Evolutionary conservation across 2,888 invertebrate genomes (phyloP), one percentile per base, ranked within the genome.

Genomic region (Lymantria dispar): DNA sequence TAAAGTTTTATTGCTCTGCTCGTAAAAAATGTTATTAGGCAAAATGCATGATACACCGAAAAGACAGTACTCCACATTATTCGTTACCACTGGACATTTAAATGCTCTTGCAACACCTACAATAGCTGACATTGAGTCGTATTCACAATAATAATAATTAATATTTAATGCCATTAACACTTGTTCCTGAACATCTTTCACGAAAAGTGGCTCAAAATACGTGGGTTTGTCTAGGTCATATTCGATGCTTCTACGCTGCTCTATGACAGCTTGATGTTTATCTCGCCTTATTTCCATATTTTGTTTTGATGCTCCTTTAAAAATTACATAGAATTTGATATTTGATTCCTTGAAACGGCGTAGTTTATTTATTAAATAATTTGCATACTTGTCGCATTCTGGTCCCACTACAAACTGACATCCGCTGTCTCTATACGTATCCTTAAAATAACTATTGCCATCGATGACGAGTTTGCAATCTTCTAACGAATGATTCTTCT

Each of bases 21-120:
- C 39, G n/a, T 43, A 29, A 14, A 43, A 12, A 8, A 66, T 15
- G 11, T 53, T 54, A 36, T 54, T 45, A 0, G 43, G 40, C 29
- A 43, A 45, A 15, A 68, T 60, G 33, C 68, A 68, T 0, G 68
- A 58, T 8, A 66, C 60, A 12, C 62, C 57, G 36, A 58, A 66
- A 13, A 75, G 53, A 41, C 61, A 60, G 40, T 69, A 70, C 37
- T 76, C 75, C 12, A 70, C 29, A 10, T 66, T 64, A 29, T 62
- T 51, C 0, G 71, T 77, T n/a, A 77, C 29, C 9, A 77, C 62
- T 7, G 75, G 71, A 45, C 69, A 73, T 7, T 62, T 54, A 7
- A 61, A 56, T 42, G 57, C 54, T 47, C 52, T 66, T 10, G 73
- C 70, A 0, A 70, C 47, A 29, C 52, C 60, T 1, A 76, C 42